Evolutionary conservation across 2,888 invertebrate species (phyloP), one percentile per base, ranked within the genome.

Genomic region (Scaeva pyrastri): DNA sequence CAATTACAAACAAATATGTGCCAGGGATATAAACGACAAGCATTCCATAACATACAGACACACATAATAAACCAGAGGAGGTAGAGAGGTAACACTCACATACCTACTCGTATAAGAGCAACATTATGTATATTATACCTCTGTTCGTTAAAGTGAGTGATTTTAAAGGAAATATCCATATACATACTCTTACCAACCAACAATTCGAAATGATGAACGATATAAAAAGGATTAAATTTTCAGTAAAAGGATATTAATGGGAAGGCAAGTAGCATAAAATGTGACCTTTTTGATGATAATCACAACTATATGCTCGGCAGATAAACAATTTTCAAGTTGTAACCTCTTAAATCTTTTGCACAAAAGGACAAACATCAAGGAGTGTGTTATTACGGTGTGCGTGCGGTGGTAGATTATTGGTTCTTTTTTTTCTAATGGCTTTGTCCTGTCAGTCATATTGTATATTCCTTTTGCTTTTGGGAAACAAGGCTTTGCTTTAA

Each of bases 211-310:
- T 86, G 85, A 77, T 77, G 77, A 81, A 77, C 80, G 81, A 70
- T 66, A 48, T 81, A 64, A 74, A 81, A 70, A 62, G 76, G 81
- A 80, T 84, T 84, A 80, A 80, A 80, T 76, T 80, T 75, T 52
- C 39, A 71, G 50, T 56, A 72, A 80, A 76, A 76, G 81, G 72
- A 76, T 81, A 70, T 81, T 43, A 71, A 55, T 36, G 71, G 31
- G 14, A 43, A 19, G 23, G 43, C 55, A 26, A 71, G 56, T 39
- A 52, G 36, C 56, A 71, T 71, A 31, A 45, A 43, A 71, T 71
- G 56, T 36, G 31, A 31, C 70, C 79, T 66, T 60, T 70, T 41
- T 55, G 36, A 26, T 56, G 39, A 23, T 43, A 41, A 43, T 62
- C 56, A 48, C 19, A 45, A 36, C 58, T 50, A 55, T 72, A 58